Evolutionary conservation across 2,888 invertebrate genomes (phyloP).

Genomic region (Dryocosmus kuriphilus): DNA sequence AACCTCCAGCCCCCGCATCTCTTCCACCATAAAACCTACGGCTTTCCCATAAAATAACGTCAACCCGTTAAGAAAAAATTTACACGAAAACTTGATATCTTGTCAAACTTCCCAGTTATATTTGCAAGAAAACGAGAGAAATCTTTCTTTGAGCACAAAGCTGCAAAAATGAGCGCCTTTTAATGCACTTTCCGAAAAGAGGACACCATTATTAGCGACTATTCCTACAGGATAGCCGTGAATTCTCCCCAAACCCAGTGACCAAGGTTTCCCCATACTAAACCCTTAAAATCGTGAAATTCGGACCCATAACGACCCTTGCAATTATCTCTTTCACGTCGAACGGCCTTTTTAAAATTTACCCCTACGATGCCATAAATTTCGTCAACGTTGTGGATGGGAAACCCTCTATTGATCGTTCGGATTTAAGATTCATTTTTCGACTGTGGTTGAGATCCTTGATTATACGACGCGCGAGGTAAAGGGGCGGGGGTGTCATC

Average conservation of each 20-base stretch:
- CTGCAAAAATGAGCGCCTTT: conserved; percentile 99
- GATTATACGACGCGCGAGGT: conserved; percentile 90
- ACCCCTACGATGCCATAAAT: conserved; percentile 97
- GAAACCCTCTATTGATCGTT: conserved; percentile 82
- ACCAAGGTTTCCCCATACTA: conserved; percentile 96
- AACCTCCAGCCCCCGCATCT: conserved; percentile 98
- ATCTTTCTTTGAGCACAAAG: conserved; percentile 96
- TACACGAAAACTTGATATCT: conserved; percentile 29
- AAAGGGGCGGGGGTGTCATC: conserved; percentile 96
- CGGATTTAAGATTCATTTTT: conserved; percentile 67
- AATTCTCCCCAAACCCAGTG: conserved; percentile 94
- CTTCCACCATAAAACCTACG: conserved; percentile 96
- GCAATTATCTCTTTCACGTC: conserved; percentile 97
- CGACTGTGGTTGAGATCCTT: conserved; percentile 83
- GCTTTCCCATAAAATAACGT: conserved; percentile 42
- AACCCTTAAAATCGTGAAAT: conserved; percentile 97
- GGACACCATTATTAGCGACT: conserved; percentile 97
- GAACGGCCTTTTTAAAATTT: conserved; percentile 93
- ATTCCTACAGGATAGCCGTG: conserved; percentile 97
- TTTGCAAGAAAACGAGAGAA: conserved; percentile 98
- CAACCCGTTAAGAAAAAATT: conserved; percentile 4
- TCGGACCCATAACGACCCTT: conserved; percentile 94
- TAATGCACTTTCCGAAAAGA: conserved; percentile 96
- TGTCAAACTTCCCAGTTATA: conserved; percentile 86
- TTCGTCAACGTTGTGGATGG: conserved; percentile 89